Base-by-base conservation (phyloP, 1,140 invertebrate species). In the Phortica variegata region DNA sequence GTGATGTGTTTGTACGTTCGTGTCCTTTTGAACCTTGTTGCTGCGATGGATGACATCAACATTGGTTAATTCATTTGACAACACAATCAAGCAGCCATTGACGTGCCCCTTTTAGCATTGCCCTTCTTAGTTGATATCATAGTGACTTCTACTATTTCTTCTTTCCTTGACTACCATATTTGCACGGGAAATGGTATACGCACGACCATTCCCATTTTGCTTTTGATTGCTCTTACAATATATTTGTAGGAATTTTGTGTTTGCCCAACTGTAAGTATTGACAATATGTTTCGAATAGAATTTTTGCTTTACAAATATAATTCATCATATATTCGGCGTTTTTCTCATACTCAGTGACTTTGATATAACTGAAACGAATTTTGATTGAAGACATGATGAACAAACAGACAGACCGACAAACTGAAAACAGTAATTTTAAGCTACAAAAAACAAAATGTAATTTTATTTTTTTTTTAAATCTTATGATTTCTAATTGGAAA, bases 241-340 rank as follows among this genome's bases (percentile, higher is more conserved):
- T 55, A 44, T 39, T 36, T 49, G 31, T 47, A 49, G 42, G 38
- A 39, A 21, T 34, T 46, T 37, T 44, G 47, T 59, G 45, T 53
- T 54, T 29, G 12, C 6, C 6, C 26, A 29, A 29, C 26, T 68
- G 68, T 63, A 69, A 68, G 68, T 63, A 63, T 66, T 66, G 56
- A n/a, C n/a, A n/a, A n/a, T 60, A 68, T 60, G 54, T 47, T 43
- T 47, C 45, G 52, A 21, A 50, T 52, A 51, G 56, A 60, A 58
- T 63, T 50, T 66, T 52, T 48, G 57, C 41, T 38, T 49, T 50
- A 46, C 60, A 66, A 62, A 66, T 62, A 68, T 56, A 51, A 66
- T 66, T 58, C 56, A 66, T 63, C 60, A 68, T 61, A 49, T 46
- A 43, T 34, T 42, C 42, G 43, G 33, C 49, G n/a, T 15, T 54